Conservation (phyloP, 2,888 invertebrate genomes). For the Elegia similella region DNA sequence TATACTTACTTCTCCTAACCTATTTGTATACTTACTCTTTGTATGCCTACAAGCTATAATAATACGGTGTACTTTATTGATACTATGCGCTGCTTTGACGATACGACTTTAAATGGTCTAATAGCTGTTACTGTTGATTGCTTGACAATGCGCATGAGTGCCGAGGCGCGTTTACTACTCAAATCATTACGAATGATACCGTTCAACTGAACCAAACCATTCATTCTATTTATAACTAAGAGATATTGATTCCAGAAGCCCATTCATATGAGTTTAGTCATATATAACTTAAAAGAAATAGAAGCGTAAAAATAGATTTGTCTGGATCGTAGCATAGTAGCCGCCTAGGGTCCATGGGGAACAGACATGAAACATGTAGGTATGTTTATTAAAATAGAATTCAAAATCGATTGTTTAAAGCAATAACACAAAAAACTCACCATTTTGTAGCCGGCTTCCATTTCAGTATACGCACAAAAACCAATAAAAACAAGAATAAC, state of each 20-base stretch:
- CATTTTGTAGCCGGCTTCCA: constrained; percentile 51
- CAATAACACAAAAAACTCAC: constrained; percentile 49
- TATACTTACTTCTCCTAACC: no score
- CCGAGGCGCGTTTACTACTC: constrained; percentile 28
- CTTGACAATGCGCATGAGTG: constrained; percentile 67
- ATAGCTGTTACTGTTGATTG: constrained; percentile 69
- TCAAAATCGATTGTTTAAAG: constrained; percentile 6
- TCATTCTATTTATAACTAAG: background rate
- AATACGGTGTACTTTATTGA: constrained; percentile 44
- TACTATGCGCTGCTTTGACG: constrained; percentile 46
- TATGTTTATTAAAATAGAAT: constrained; percentile 25
- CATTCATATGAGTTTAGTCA: background rate
- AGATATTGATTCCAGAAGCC: background rate
- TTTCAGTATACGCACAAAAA: constrained; percentile 67
- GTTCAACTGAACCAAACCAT: background rate
- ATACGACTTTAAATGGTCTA: constrained; percentile 66
- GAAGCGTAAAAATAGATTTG: no score
- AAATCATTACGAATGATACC: constrained; percentile 14
- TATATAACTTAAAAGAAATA: no score
- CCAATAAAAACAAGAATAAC: constrained; percentile 62
- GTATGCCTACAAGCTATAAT: background rate
- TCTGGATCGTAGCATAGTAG: no score
- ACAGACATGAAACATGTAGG: no score
- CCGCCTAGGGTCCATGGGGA: no score
- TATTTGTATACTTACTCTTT: no score